phyloP scores from a whole-genome alignment of 1,140 invertebrate species.

The Mylabris phalerata region DNA sequence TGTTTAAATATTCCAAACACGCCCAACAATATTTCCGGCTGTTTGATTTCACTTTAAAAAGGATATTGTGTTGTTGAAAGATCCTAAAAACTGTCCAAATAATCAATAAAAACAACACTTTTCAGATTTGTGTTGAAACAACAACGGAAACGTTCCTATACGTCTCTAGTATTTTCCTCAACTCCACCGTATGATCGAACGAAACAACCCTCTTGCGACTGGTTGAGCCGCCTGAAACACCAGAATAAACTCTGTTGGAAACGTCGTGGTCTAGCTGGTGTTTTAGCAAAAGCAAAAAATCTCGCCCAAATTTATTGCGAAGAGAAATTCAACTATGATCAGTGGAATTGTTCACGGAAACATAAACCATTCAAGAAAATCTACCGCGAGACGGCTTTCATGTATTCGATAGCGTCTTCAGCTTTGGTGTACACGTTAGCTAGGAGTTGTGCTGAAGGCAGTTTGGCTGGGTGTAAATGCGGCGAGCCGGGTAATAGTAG shows the following conservation, averaged over 20 bases:
- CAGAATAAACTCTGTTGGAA: constrained; percentile 48
- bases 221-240: constrained; percentile 69
- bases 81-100: no score
- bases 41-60: no score
- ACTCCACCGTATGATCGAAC: background rate
- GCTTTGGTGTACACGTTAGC: constrained; percentile 66
- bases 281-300: constrained; percentile 46
- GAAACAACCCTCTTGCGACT: constrained; percentile 28
- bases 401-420: constrained; percentile 68
- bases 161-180: constrained; percentile 3
- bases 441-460: constrained; percentile 63
- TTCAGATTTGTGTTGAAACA: no score
- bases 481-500: constrained; percentile 38
- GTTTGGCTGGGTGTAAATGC: constrained; percentile 59
- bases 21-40: no score
- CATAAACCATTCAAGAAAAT: constrained; percentile 52
- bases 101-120: no score
- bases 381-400: constrained; percentile 70
- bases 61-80: no score
- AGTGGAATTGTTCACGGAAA: constrained; percentile 55
- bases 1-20: no score
- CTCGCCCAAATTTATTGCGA: constrained; percentile 51
- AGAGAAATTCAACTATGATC: constrained; percentile 48
- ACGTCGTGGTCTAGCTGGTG: constrained; percentile 46
- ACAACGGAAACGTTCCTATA: constrained; percentile 1